phyloP scores from a whole-genome alignment of 2,797 vertebrate species.

The Astyanax mexicanus region DNA sequence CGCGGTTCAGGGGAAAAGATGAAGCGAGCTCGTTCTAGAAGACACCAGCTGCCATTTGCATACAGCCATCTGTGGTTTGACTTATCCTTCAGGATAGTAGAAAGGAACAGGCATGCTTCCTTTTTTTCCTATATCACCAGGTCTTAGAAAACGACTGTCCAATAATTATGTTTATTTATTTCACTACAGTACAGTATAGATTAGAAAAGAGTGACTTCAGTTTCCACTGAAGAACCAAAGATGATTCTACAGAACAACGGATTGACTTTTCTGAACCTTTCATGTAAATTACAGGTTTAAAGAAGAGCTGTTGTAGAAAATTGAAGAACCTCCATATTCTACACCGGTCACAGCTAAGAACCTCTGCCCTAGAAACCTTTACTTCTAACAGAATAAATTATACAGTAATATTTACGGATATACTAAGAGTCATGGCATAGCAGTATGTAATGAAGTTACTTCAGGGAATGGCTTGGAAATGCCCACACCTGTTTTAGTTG shows the following conservation, averaged over 20 bases:
- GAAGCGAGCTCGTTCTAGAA: constrained; percentile 49
- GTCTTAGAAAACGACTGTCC: not conserved
- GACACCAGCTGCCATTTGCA: constrained; percentile 46
- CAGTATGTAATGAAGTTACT: too few species aligned
- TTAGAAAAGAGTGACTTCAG: not conserved
- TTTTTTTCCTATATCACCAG: not conserved
- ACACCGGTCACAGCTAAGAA: not conserved
- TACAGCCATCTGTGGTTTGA: constrained; percentile 24
- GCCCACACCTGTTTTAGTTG: too few species aligned
- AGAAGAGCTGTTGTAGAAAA: not conserved
- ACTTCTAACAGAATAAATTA: too few species aligned
- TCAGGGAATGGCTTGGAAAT: too few species aligned
- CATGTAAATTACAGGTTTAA: not conserved
- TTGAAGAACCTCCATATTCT: too few species aligned
- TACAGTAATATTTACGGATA: too few species aligned
- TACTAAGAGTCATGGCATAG: too few species aligned
- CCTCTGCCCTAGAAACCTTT: too few species aligned
- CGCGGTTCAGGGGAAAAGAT: constrained; percentile 38
- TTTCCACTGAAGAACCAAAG: not conserved
- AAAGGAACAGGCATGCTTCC: not conserved
- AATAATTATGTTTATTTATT: not conserved
- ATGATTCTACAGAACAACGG: too few species aligned
- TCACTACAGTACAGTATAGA: not conserved
- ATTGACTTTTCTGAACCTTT: not conserved
- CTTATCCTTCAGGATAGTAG: not conserved